Percentiles rank a stretch among this genome's conserved stretches.
phyloP scores from a whole-genome alignment of 2,113 vertebrate genomes.

The Dromaius novaehollandiae region DNA sequence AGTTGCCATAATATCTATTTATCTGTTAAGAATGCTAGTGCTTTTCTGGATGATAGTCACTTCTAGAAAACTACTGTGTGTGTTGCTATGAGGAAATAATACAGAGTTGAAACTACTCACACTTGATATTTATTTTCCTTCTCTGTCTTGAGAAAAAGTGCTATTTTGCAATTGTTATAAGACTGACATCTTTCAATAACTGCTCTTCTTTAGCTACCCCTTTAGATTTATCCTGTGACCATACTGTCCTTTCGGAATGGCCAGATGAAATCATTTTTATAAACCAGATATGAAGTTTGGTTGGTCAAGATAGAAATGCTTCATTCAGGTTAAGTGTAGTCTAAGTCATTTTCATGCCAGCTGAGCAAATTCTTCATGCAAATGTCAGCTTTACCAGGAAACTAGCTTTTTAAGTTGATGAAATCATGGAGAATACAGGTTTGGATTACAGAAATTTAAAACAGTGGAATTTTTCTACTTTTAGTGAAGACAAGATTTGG shows the following conservation, averaged over 20 bases:
- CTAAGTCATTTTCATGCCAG: background rate
- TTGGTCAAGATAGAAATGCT: background rate
- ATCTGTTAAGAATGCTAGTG: background rate
- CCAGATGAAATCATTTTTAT: background rate
- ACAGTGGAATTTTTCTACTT: background rate
- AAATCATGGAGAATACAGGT: background rate
- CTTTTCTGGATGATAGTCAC: background rate
- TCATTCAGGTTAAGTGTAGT: background rate
- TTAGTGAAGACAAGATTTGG: conserved; percentile 7
- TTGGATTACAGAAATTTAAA: background rate
- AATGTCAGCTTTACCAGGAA: background rate
- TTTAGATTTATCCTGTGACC: background rate
- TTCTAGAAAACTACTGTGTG: background rate
- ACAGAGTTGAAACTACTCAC: background rate
- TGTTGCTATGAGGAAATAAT: background rate
- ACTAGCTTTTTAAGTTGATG: background rate
- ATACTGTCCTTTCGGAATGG: background rate
- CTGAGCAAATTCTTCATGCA: background rate
- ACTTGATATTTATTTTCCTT: background rate
- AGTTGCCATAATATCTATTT: background rate
- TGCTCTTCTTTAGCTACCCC: background rate
- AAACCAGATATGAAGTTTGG: background rate
- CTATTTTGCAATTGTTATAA: background rate
- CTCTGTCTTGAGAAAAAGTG: background rate
- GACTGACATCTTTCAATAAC: background rate